These are phyloP conservation scores for Gnathonemus longibarbis DNA, from an alignment of 2,113 vertebrate genomes.

Conservation along the genomic window DNA sequence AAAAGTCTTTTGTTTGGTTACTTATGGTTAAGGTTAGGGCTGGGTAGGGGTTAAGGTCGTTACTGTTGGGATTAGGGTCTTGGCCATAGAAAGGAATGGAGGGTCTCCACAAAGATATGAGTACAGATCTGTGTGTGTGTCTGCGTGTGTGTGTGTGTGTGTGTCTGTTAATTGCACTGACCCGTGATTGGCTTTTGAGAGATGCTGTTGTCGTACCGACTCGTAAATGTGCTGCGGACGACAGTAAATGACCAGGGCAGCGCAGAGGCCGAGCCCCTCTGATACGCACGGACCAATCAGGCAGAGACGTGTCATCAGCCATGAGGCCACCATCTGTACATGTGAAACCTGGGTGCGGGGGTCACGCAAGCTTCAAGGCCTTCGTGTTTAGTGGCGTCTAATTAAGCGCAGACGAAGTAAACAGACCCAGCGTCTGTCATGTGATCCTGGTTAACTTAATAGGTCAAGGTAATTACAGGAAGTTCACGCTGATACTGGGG, in stretches of 20 bases:
- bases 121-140: background rate
- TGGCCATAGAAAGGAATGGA: background rate
- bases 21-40: background rate
- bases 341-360: conserved; percentile 46
- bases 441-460: conserved; percentile 48
- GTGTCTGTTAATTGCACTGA: background rate
- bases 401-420: conserved; percentile 48
- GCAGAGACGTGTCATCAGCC: conserved; percentile 7
- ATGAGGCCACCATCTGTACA: conserved; percentile 52
- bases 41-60: background rate
- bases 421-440: conserved; percentile 45
- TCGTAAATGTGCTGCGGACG: background rate
- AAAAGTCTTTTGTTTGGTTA: background rate
- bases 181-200: background rate
- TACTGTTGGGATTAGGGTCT: background rate
- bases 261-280: background rate
- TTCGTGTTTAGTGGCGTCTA: conserved; percentile 55
- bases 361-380: conserved; percentile 50
- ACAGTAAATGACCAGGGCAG: background rate
- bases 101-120: background rate
- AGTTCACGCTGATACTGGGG: conserved; percentile 39
- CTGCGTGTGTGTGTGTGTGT: no score
- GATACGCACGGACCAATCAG: background rate
- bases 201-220: background rate
- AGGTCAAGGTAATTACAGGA: conserved; percentile 53